Conservation (phyloP, 2,113 vertebrate species). For the Clarias magur region DNA sequence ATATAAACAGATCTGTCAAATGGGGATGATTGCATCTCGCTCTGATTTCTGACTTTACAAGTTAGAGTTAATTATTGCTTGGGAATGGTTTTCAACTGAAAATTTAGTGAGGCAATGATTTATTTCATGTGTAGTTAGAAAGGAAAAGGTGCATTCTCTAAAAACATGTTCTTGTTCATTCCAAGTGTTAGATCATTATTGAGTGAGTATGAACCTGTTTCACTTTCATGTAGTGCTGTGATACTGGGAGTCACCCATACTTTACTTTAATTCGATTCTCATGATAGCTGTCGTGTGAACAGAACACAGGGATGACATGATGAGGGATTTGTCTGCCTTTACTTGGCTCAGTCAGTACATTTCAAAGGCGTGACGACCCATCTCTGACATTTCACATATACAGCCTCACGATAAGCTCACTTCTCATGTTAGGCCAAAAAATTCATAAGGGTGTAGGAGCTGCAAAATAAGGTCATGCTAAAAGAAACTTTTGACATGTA, state of each 20-base stretch:
- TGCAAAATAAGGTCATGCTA: slow-evolving; percentile 7
- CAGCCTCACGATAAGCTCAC: slow-evolving; percentile 5
- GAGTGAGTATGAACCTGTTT: neutral
- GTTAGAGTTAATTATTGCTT: neutral
- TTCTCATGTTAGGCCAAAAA: neutral
- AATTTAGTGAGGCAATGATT: neutral
- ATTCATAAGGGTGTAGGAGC: neutral
- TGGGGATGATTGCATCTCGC: slow-evolving; percentile 2
- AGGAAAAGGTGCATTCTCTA: neutral
- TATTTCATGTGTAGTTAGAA: neutral
- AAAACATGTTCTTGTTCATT: neutral
- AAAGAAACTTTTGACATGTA: neutral
- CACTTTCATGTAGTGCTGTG: slow-evolving; percentile 9
- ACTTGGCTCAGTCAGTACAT: neutral
- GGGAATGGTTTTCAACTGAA: neutral
- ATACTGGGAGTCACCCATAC: slow-evolving; percentile 22
- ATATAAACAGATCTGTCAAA: neutral
- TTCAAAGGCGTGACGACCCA: slow-evolving; percentile 28
- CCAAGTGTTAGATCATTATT: neutral
- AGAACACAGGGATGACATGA: slow-evolving; percentile 32
- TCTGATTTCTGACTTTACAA: neutral
- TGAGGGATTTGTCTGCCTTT: slow-evolving; percentile 36
- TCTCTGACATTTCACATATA: slow-evolving; percentile 27
- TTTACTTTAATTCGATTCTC: slow-evolving; percentile 28
- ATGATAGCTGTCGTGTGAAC: slow-evolving; percentile 43